Conservation (phyloP, 1,140 invertebrate genomes). For the Bombus haemorrhoidalis region DNA sequence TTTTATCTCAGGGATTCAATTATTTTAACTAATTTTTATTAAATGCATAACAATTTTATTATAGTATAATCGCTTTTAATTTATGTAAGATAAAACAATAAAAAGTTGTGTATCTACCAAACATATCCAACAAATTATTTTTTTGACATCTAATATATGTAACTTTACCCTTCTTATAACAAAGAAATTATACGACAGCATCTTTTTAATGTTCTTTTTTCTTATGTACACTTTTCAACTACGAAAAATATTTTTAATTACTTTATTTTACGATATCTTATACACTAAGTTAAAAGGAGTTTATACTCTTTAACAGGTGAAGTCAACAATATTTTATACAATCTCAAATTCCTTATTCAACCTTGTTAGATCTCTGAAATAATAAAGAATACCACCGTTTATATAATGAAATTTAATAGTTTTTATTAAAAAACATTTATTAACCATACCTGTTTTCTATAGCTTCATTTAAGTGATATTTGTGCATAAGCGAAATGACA, state of each 20-base stretch:
- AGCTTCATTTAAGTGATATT: conserved; percentile 89
- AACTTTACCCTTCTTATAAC: conserved; percentile 9
- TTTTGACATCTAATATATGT: conserved; percentile 19
- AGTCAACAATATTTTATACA: conserved; percentile 48
- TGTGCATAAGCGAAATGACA: conserved; percentile 93
- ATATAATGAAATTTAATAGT: not conserved
- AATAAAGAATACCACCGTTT: conserved; percentile 21
- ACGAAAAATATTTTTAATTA: conserved; percentile 48
- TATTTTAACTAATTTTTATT: conserved; percentile 37
- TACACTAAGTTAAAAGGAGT: conserved; percentile 35
- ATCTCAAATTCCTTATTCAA: conserved; percentile 87
- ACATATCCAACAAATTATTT: conserved; percentile 16
- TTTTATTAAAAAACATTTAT: conserved; percentile 19
- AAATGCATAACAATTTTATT: conserved; percentile 43
- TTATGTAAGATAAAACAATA: conserved; percentile 38
- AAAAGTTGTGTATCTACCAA: conserved; percentile 22
- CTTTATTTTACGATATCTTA: conserved; percentile 32
- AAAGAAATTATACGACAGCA: conserved; percentile 20
- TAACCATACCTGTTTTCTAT: conserved; percentile 87
- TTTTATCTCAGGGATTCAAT: conserved; percentile 25
- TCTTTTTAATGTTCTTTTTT: not conserved
- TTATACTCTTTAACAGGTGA: conserved; percentile 67
- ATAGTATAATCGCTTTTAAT: conserved; percentile 38
- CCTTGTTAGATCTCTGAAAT: conserved; percentile 84
- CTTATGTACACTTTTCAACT: conserved; percentile 42